Percentiles rank a stretch among this genome's conserved stretches.
phyloP scores from a whole-genome alignment of 2,888 invertebrate species.

The Drosophila neoperkinsi region DNA sequence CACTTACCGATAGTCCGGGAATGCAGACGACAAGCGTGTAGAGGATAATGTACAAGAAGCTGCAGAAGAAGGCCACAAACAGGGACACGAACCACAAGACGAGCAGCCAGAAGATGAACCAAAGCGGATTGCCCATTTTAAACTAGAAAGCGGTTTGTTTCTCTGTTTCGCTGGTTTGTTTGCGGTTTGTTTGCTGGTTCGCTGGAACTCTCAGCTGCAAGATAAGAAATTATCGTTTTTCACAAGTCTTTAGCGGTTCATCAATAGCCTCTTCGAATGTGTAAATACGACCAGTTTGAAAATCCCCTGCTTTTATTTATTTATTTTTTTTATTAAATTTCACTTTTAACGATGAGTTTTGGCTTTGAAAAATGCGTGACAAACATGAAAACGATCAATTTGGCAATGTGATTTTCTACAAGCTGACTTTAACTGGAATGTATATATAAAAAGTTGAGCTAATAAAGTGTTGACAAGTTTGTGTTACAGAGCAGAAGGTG shows the following conservation, averaged over 20 bases:
- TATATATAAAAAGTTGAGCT: constrained; percentile 27
- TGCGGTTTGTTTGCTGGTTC: constrained; percentile 15
- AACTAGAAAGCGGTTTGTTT: constrained; percentile 19
- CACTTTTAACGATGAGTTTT: constrained; percentile 42
- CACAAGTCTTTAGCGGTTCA: constrained; percentile 8
- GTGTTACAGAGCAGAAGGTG: not conserved
- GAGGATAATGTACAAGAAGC: constrained; percentile 89
- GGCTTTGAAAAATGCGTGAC: constrained; percentile 56
- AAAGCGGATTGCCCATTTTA: constrained; percentile 88
- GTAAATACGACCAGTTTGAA: not conserved
- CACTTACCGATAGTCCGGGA: constrained; percentile 88
- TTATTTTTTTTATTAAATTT: constrained; percentile 30
- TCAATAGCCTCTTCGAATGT: not conserved
- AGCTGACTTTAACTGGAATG: constrained; percentile 40
- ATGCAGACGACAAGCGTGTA: constrained; percentile 90
- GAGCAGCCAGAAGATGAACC: constrained; percentile 90
- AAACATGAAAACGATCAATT: constrained; percentile 48
- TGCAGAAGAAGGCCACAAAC: constrained; percentile 89
- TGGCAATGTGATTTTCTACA: constrained; percentile 39
- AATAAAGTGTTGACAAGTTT: constrained; percentile 9
- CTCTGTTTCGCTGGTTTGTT: not conserved
- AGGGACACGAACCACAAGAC: constrained; percentile 89
- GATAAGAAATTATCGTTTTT: constrained; percentile 52
- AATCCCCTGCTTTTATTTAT: too few relatives aligned
- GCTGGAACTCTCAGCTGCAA: constrained; percentile 39